These are phyloP conservation scores for Chloroclysta siterata DNA, from an alignment of 2,888 invertebrate genomes.

Conservation along the genomic window DNA sequence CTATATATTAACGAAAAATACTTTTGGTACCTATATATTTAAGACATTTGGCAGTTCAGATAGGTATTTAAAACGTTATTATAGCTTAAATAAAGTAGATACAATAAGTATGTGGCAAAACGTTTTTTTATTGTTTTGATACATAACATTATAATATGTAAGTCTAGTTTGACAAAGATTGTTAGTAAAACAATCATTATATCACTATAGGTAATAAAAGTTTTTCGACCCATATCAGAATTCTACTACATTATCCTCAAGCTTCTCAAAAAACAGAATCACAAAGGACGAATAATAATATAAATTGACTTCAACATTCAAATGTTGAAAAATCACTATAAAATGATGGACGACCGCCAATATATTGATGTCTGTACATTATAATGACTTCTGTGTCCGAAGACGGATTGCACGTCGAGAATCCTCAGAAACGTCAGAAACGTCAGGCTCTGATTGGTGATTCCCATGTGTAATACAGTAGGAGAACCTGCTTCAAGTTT, in stretches of 20 bases:
- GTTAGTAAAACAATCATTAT: too few relatives aligned
- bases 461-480: conserved; percentile 85
- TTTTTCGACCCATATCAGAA: too few relatives aligned
- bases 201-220: too few relatives aligned
- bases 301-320: conserved; percentile 72
- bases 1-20: too few relatives aligned
- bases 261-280: conserved; percentile 20
- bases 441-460: conserved; percentile 81
- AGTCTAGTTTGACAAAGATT: too few relatives aligned
- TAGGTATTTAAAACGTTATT: too few relatives aligned
- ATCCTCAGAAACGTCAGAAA: conserved; percentile 77
- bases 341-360: conserved; percentile 76
- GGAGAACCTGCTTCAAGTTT: conserved; percentile 53
- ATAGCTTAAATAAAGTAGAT: too few relatives aligned
- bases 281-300: conserved; percentile 43
- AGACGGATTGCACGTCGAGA: conserved; percentile 68
- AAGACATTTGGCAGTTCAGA: too few relatives aligned
- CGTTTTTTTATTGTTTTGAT: too few relatives aligned
- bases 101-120: too few relatives aligned
- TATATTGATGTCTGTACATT: conserved; percentile 54
- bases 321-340: conserved; percentile 58
- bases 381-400: conserved; percentile 49
- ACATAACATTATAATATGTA: too few relatives aligned
- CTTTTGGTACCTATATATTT: too few relatives aligned
- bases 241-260: conserved; percentile 17